Evolutionary conservation across 2,113 vertebrate genomes (phyloP).

Genomic region (Onychorhynchus coronatus): DNA sequence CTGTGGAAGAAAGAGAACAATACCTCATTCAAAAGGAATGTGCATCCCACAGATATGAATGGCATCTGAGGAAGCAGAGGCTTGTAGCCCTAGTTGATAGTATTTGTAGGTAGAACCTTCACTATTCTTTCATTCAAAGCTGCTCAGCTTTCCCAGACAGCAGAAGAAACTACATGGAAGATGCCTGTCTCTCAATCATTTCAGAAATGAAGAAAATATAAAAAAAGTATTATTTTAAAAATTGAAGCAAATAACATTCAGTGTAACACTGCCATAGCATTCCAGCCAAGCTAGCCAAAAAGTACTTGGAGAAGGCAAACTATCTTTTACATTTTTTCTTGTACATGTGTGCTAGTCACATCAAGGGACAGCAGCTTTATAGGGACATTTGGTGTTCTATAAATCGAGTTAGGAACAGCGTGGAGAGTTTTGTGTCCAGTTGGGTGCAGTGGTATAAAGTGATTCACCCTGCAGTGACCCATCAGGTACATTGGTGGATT

Average conservation of each 20-base stretch:
- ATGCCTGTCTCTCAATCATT: background rate
- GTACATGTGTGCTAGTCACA: background rate
- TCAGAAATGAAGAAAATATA: background rate
- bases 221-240: background rate
- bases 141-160: background rate
- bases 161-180: background rate
- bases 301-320: background rate
- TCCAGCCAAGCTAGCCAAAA: background rate
- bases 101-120: background rate
- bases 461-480: background rate
- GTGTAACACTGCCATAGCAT: background rate
- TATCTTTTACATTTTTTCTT: background rate
- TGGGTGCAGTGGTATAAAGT: background rate
- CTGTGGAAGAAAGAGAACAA: background rate
- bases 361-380: background rate
- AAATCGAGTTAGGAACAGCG: background rate
- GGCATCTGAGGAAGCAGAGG: background rate
- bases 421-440: background rate
- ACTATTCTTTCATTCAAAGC: background rate
- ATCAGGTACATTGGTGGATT: background rate
- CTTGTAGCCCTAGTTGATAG: background rate
- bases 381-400: background rate
- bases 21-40: background rate
- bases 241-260: background rate
- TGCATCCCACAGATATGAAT: background rate